Evolutionary conservation across 2,888 invertebrate species (phyloP), one percentile per base, ranked within the genome.

Genomic region (Ischnura elegans): DNA sequence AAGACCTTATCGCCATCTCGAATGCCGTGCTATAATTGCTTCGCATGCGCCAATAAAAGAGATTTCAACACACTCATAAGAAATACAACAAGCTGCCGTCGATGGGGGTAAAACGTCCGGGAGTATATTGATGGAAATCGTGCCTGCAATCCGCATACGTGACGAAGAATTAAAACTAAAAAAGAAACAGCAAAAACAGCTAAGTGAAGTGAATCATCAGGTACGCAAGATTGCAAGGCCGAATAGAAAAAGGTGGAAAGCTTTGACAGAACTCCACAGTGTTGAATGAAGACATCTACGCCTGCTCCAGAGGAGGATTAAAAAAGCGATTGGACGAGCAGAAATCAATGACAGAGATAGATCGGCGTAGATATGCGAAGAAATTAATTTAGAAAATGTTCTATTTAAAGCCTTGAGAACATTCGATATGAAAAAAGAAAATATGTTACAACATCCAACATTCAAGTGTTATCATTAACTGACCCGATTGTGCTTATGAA

Each of bases 251-350:
- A 66, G 42, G 43, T 42, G n/a, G 55, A 36, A 90, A 76, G 21
- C 25, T 76, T 36, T 13, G n/a, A 76, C 10, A 36, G 36, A 36
- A 13, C 43, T 66, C 43, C 61, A 25, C 29, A 51, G 51, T 6
- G 13, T 4, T 36, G 61, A 90, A 90, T 90, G 90, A 90, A 90
- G 90, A 90, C 90, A 66, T 61, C 45, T 61, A 43, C 61, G n/a
- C 45, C 55, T 43, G 66, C 8, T 36, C 3, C 29, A 2, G 36
- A 36, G 36, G 36, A 36, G 13, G 36, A 6, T 25, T 29, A 66
- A 16, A n/a, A 10, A 16, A 13, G 76, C 16, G 36, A 76, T 13
- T 13, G 76, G 36, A 76, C 76, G 76, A 36, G 36, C 8, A 16
- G 29, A 76, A 76, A 76, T 6, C 76, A 10, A 76, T 0, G 3